Conservation (phyloP, 2,113 vertebrate genomes). For the Andinoacara biseriatus region DNA sequence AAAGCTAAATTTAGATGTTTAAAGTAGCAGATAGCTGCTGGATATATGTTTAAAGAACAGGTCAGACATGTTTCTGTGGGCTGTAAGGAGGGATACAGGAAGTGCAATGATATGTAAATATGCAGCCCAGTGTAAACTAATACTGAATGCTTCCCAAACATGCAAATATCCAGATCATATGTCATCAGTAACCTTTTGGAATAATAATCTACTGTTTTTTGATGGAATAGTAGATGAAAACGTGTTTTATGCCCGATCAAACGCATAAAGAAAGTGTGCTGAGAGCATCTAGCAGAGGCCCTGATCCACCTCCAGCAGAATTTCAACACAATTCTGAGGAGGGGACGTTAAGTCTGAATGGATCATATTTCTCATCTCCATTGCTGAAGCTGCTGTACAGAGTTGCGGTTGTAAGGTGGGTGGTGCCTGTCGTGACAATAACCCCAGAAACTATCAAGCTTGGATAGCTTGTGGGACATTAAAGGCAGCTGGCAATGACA, state of each 20-base stretch:
- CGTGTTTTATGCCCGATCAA: neutral
- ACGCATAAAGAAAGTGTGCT: no score
- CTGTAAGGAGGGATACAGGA: neutral
- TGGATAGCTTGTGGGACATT: no score
- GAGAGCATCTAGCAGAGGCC: no score
- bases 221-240: neutral
- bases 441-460: no score
- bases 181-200: neutral
- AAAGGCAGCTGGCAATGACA: no score
- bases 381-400: no score
- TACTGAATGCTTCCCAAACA: neutral
- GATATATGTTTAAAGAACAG: neutral
- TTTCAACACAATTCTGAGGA: no score
- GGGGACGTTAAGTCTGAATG: no score
- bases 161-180: neutral
- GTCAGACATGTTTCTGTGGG: neutral
- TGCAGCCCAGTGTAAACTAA: neutral
- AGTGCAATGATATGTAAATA: neutral
- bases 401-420: no score
- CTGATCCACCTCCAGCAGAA: no score
- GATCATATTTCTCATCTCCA: no score
- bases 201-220: neutral
- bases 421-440: no score
- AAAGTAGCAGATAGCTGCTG: neutral
- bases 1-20: neutral